A percentile compares a stretch with the other conserved stretches of the same genome.
phyloP scores from a whole-genome alignment of 2,113 vertebrate genomes.

The Malurus alboscapulatus region DNA sequence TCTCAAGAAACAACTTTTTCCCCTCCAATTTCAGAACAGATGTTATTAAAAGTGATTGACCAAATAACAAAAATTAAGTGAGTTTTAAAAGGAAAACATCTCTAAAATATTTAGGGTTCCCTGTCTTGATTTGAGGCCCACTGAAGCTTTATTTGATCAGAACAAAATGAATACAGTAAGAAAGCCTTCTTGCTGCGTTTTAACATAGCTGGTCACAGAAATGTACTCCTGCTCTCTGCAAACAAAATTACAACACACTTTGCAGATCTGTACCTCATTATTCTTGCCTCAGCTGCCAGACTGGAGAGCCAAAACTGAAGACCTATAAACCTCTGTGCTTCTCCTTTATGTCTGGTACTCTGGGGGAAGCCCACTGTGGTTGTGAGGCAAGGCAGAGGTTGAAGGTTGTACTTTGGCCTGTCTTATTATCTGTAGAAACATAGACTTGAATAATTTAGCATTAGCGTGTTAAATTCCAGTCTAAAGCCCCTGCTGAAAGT shows the following conservation, averaged over 20 bases:
- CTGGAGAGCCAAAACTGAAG: too few relatives aligned
- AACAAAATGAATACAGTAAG: rapidly evolving
- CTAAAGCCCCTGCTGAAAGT: not conserved
- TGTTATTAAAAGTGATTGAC: not conserved
- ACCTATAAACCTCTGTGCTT: rapidly evolving
- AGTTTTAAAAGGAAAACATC: not conserved
- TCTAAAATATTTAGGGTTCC: not conserved
- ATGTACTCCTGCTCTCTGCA: not conserved
- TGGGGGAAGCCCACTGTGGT: rapidly evolving
- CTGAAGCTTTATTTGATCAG: not conserved
- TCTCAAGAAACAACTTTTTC: not conserved
- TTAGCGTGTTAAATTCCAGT: not conserved
- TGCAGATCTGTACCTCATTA: not conserved
- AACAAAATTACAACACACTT: rapidly evolving
- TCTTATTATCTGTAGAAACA: not conserved
- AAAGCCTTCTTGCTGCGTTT: not conserved
- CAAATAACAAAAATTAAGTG: not conserved
- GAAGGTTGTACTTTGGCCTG: not conserved
- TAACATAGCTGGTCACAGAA: not conserved
- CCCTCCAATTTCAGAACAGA: not conserved
- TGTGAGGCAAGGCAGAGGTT: not conserved
- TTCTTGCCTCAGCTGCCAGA: not conserved
- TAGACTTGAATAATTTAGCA: not conserved
- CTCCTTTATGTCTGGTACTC: not conserved
- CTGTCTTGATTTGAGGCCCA: not conserved